Evolutionary conservation across 2,113 vertebrate genomes (phyloP).

Genomic region (Sterrhoptilus dennistouni): DNA sequence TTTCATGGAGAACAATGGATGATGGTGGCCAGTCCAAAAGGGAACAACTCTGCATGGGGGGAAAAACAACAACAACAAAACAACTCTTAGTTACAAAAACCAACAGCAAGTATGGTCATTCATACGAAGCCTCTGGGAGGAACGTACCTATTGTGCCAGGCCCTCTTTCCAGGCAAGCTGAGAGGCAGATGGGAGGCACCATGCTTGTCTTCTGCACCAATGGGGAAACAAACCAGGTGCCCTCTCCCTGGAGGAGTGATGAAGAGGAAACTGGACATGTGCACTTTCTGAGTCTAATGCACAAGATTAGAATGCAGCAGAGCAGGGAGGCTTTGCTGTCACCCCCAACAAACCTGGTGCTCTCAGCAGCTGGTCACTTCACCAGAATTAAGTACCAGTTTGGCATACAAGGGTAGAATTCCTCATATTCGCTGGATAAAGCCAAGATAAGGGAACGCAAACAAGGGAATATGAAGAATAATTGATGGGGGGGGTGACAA

Average conservation of each 20-base stretch:
- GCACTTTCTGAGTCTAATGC: not conserved
- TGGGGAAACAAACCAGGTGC: not conserved
- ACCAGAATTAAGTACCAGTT: not conserved
- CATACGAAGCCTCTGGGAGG: not conserved
- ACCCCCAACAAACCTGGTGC: not conserved
- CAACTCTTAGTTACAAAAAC: constrained; percentile 8
- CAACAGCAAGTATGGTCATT: not conserved
- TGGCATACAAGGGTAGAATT: not conserved
- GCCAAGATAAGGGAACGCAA: not conserved
- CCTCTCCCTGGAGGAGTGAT: not conserved
- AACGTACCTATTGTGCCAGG: constrained; percentile 18
- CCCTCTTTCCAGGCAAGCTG: not conserved
- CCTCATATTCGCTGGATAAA: not conserved
- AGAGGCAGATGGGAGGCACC: not conserved
- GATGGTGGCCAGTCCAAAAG: constrained; percentile 49
- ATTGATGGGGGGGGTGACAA: not conserved
- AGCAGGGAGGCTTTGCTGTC: not conserved
- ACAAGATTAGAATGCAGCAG: not conserved
- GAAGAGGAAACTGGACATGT: not conserved
- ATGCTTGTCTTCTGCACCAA: not conserved
- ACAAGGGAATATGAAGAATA: not conserved
- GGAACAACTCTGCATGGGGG: constrained; percentile 4
- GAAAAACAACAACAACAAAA: not conserved
- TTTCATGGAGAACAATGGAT: constrained; percentile 61
- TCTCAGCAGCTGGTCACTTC: accelerated